Evolutionary conservation across 2,797 vertebrate genomes (phyloP), one percentile per base, ranked within the genome.

Genomic region (Pipistrellus pygmaeus): DNA sequence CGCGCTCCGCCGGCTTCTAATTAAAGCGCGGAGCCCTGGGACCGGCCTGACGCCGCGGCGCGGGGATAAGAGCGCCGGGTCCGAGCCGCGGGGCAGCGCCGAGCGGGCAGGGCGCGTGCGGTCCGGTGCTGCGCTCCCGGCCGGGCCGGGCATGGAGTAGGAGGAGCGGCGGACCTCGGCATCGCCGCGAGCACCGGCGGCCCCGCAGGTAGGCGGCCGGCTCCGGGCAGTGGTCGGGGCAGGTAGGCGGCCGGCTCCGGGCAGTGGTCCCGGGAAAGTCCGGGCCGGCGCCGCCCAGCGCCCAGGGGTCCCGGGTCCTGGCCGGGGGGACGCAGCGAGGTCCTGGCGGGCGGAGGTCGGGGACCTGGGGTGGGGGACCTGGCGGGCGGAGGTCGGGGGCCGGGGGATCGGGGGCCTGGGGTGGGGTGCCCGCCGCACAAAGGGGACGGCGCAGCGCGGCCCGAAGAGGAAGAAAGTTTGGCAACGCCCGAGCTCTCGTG

Each of bases 1-100:
- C 99, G 98, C 96, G 97, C 98, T 97, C 96, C 96, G 90, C 97
- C 94, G 96, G 66, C 97, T 97, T 97, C 98, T 98, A 98, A 97
- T 98, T 98, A 97, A 98, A 98, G 80, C 81, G 66, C 41, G 48
- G 97, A 97, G 98, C 97, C 98, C 99, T 93, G 97, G 86, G 98
- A 98, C 98, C 98, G 95, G 98, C 98, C 98, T 97, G 96, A 95
- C 98, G 98, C 98, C 98, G 96, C 95, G 93, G 60, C 91, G 96
- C 95, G 96, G 96, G 97, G 94, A 98, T 98, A 99, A 99, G 98
- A 98, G 98, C 97, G 90, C 57, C 78, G 68, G 48, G 94, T 78
- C 96, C 83, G 95, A 38, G 69, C 77, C 38, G 96, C 97, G 96
- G 85, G 69, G 90, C 97, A 12, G 44, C 38, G 60, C 57, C 3